Percentiles rank a stretch among this genome's conserved stretches.
Evolutionary conservation across 1,140 invertebrate species (phyloP).

Genomic region (Cydia amplana): DNA sequence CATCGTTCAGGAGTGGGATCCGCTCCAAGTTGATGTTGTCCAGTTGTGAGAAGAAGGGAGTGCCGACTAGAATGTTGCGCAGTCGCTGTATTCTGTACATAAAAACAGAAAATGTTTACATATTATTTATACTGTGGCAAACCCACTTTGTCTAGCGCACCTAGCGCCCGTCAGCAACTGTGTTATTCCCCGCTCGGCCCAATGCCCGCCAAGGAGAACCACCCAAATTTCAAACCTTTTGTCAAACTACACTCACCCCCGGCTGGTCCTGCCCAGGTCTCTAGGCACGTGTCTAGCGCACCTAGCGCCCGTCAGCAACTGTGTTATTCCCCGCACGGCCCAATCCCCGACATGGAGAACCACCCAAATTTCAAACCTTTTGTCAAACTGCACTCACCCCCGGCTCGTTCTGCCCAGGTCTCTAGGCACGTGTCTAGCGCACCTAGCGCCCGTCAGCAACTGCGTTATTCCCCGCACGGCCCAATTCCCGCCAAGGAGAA

Average conservation of each 20-base stretch:
- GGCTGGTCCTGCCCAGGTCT: too few relatives aligned
- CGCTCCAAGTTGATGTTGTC: slow-evolving; percentile 63
- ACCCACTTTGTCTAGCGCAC: background rate
- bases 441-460: background rate
- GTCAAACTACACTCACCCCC: too few relatives aligned
- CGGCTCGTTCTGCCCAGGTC: slow-evolving; percentile 3
- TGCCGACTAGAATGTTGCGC: slow-evolving; percentile 62
- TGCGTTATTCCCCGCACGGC: slow-evolving; percentile 49
- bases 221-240: slow-evolving; percentile 99
- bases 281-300: background rate
- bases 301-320: background rate
- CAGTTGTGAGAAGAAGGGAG: slow-evolving; percentile 57
- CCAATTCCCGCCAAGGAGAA: slow-evolving; percentile 62
- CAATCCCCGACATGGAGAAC: slow-evolving; percentile 59
- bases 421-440: background rate
- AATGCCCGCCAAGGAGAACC: slow-evolving; percentile 85
- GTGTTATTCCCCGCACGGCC: slow-evolving; percentile 53
- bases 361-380: slow-evolving; percentile 69
- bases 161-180: slow-evolving; percentile 58
- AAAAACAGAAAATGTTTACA: background rate
- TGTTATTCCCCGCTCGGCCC: slow-evolving; percentile 74
- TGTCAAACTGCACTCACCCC: slow-evolving; percentile 74
- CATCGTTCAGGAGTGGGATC: slow-evolving; percentile 56
- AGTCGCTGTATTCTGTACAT: slow-evolving; percentile 62
- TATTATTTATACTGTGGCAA: too few relatives aligned